Evolutionary conservation across 2,888 invertebrate genomes (phyloP).

Genomic region (Hirtodrosophila duncani): DNA sequence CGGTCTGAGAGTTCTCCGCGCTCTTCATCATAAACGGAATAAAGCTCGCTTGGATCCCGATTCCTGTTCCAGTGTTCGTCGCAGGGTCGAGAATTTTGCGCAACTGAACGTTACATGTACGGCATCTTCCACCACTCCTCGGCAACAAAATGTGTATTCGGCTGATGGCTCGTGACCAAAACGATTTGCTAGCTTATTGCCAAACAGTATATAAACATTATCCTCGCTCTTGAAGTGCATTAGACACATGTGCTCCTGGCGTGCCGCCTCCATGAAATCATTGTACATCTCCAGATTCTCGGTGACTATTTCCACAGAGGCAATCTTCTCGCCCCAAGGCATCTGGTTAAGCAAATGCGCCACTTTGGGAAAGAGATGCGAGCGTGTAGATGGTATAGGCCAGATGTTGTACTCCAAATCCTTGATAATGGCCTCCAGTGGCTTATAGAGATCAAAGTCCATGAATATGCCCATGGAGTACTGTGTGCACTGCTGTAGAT

Average conservation of each 20-base stretch:
- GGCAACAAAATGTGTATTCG: too few species aligned
- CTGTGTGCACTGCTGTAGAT: slow-evolving; percentile 75
- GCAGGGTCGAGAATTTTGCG: too few species aligned
- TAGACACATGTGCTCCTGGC: slow-evolving; percentile 76
- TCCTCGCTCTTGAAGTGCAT: slow-evolving; percentile 77
- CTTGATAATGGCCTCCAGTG: slow-evolving; percentile 66
- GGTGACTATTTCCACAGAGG: slow-evolving; percentile 77
- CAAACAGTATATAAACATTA: slow-evolving; percentile 76
- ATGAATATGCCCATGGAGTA: slow-evolving; percentile 76
- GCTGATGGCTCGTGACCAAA: too few species aligned
- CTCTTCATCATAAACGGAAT: too few species aligned
- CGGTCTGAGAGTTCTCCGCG: too few species aligned
- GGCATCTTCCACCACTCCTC: too few species aligned
- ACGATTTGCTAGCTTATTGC: slow-evolving; percentile 73
- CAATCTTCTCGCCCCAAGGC: slow-evolving; percentile 77
- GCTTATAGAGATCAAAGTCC: slow-evolving; percentile 73
- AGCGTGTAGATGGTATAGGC: slow-evolving; percentile 74
- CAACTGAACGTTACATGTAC: too few species aligned
- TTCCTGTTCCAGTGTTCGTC: too few species aligned
- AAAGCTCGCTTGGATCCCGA: too few species aligned
- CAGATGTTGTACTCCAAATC: slow-evolving; percentile 77
- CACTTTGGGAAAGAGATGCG: slow-evolving; percentile 73
- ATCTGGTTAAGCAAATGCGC: slow-evolving; percentile 77
- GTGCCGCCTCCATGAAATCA: slow-evolving; percentile 76
- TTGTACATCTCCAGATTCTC: slow-evolving; percentile 74